A percentile compares a stretch with the other conserved stretches of the same genome.
Conservation (phyloP, 2,113 vertebrate species). For the Oxyruncus cristatus region DNA sequence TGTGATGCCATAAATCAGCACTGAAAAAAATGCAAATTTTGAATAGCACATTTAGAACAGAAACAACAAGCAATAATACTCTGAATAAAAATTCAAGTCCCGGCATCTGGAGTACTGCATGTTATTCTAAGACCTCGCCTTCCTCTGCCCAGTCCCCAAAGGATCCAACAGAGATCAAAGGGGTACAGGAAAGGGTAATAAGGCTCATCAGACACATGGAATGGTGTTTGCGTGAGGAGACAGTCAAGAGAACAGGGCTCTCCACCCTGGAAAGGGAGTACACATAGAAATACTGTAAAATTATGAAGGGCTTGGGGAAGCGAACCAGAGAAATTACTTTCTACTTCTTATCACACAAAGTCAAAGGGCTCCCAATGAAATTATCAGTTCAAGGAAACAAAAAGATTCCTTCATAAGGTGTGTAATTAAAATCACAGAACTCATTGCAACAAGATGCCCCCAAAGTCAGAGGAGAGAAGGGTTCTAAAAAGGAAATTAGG, state of each 20-base stretch:
- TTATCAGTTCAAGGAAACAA: not conserved
- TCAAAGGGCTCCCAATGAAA: not conserved
- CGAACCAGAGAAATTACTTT: constrained; percentile 11
- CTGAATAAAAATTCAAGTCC: not conserved
- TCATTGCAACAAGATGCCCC: not conserved
- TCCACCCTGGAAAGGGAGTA: not conserved
- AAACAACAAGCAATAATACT: not conserved
- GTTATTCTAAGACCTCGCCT: not conserved
- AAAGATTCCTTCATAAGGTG: not conserved
- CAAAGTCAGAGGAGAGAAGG: not conserved
- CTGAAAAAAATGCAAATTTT: not conserved
- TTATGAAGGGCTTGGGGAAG: not conserved
- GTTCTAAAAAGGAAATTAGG: not conserved
- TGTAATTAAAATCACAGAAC: not conserved
- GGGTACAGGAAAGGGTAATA: not conserved
- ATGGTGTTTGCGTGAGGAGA: not conserved
- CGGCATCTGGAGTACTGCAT: not conserved
- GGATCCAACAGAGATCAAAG: not conserved
- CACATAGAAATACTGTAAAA: not conserved
- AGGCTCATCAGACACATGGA: not conserved
- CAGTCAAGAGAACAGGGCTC: not conserved
- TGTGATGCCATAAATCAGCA: not conserved
- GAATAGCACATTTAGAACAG: not conserved
- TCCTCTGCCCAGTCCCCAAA: not conserved
- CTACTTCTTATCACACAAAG: not conserved